Evolutionary conservation across 2,113 vertebrate species (phyloP).

Genomic region (Mormyrus iriodes): DNA sequence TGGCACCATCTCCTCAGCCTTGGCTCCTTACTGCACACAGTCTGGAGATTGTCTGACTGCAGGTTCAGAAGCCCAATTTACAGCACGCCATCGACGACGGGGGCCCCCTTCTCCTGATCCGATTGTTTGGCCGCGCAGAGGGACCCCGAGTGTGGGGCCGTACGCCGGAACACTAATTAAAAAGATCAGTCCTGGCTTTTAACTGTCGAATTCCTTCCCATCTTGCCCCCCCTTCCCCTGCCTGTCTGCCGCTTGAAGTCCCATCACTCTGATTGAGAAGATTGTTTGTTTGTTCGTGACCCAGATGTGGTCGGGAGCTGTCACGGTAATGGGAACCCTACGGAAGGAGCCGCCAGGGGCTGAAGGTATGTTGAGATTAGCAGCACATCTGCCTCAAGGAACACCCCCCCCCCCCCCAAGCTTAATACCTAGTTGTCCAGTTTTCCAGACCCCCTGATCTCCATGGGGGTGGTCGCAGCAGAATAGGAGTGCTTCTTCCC

Average conservation of each 20-base stretch:
- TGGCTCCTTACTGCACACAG: background rate
- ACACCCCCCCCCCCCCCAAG: too few relatives aligned
- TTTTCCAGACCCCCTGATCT: background rate
- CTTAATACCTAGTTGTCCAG: slow-evolving; percentile 12
- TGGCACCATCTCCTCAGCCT: slow-evolving; percentile 11
- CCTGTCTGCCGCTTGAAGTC: background rate
- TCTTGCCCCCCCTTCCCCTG: background rate
- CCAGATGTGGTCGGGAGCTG: background rate
- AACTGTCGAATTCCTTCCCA: background rate
- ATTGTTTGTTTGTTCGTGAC: background rate
- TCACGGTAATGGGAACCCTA: background rate
- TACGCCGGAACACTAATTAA: background rate
- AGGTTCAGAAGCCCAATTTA: background rate
- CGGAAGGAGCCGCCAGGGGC: background rate
- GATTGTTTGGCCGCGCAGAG: background rate
- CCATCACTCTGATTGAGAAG: background rate
- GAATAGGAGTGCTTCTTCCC: background rate
- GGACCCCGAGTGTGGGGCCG: background rate
- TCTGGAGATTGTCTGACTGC: background rate
- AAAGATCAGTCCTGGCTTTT: background rate
- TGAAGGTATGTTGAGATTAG: background rate
- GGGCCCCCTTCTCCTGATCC: background rate
- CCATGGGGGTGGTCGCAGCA: background rate
- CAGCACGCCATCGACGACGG: background rate
- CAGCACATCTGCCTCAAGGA: background rate